Base-by-base conservation (phyloP, 2,888 invertebrate species). In the Pollenia angustigena region DNA sequence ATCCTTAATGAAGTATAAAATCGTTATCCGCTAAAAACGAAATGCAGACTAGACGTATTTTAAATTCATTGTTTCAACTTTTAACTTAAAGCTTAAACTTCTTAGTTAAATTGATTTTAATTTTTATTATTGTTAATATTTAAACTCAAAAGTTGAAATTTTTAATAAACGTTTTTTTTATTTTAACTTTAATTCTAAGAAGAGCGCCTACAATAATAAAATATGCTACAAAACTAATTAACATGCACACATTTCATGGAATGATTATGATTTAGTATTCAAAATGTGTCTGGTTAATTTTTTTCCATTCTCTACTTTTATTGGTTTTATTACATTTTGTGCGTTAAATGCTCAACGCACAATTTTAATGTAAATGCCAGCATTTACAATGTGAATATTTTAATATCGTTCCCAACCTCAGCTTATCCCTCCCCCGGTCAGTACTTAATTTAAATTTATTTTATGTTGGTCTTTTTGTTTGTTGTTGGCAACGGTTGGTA, bases 401-500 rank as follows among this genome's bases (percentile, higher is more conserved):
- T 48, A 50, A 68, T 64, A 46, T 1, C 44, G 12, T 81, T 60
- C 1, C 50, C 42, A 23, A 50, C 68, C 18, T 16, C 44, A 12
- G 14, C 12, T 75, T 68, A 44, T 64, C 6, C 54, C 52, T 16
- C 12, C 18, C 16, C 46, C 23, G 40, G 8, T 32, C 12, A 12
- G n/a, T 18, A 52, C 16, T 62, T 68, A 52, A 82, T 69, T 75
- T 52, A 60, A 82, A 82, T 78, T 78, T 58, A 69, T 74, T 48
- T 56, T 66, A 81, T 46, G 64, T 32, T 81, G 42, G 18, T 52
- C 14, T 58, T 40, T 48, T 69, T 11, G 42, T 42, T 50, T 48
- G 54, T 52, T 32, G 54, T 52, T 81, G 68, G 76, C 50, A 75
- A 79, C 69, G 56, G 72, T 78, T 76, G 78, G 79, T 75, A 62